Base-by-base conservation (phyloP, 35 echinoderm and acorn worm species). In the Stichopus chloronotus region DNA sequence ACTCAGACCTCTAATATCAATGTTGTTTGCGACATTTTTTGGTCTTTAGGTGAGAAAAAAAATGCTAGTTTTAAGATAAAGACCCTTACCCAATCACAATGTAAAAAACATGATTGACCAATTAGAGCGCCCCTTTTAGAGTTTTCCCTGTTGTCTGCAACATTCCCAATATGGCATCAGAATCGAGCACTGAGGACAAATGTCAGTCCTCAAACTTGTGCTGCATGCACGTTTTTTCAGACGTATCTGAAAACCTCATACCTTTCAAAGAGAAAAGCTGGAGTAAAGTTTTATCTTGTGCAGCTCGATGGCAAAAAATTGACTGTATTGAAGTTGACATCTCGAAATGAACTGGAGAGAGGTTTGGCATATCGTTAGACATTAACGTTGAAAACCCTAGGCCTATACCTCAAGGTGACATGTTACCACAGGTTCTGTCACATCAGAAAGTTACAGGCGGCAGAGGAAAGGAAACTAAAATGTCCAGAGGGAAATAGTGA, bases 151-250 rank as follows among this genome's bases (percentile, higher is more conserved):
- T 78, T 91, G 72, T 91, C 56, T 91, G 24, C 52, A 78, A 91
- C n/a, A 91, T 91, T 91, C 77, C 89, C 79, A 83, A 55, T 83
- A 83, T 83, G 79, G 79, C 79, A 52, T 83, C 25, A 83, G 52
- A 83, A 22, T 43, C 9, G 5, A 83, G 30, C 79, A 83, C 52
- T 55, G 79, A 83, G 25, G 52, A 83, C 11, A 5, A 83, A 83
- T 22, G 53, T 7, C 43, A 83, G 79, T 4, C 79, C 7, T 16
- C 79, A 83, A 83, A 83, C 30, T 83, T 83, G 9, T 83, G 79
- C 79, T 83, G 79, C 79, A 83, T 83, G 54, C 79, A 83, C 79
- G 79, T 83, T 83, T 83, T 30, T 83, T 83, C 79, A 14, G 52
- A 83, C 30, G 79, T 83, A 56, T 83, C 79, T 6, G 79, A 25